A percentile compares a stretch with the other conserved stretches of the same genome.
These are phyloP conservation scores for Dermolepida albohirtum DNA, from an alignment of 2,888 invertebrate genomes.

Conservation along the genomic window DNA sequence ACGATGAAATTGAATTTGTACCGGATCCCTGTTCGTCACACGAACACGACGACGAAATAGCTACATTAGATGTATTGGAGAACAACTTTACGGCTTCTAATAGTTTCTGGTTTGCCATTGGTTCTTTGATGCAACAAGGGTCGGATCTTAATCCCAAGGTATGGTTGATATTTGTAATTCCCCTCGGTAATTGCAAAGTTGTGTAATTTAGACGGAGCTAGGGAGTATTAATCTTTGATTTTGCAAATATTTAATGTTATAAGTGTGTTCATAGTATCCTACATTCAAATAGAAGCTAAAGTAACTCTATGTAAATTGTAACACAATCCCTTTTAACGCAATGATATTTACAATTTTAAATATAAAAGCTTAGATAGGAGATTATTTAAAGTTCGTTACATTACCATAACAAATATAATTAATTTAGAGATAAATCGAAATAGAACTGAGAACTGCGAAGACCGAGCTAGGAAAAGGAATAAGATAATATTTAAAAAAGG, in stretches of 20 bases:
- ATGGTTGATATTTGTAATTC: conserved; percentile 43
- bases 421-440: too few relatives aligned
- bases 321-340: too few relatives aligned
- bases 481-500: too few relatives aligned
- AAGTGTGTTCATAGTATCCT: not conserved
- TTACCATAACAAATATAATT: too few relatives aligned
- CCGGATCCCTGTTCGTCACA: conserved; percentile 50
- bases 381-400: too few relatives aligned
- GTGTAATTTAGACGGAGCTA: conserved; percentile 31
- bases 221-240: conserved; percentile 18
- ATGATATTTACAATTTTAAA: not conserved
- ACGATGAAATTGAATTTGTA: conserved; percentile 51
- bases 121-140: conserved; percentile 90
- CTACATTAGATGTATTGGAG: conserved; percentile 65
- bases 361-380: too few relatives aligned
- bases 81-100: conserved; percentile 88
- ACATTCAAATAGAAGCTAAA: not conserved
- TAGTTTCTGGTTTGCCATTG: conserved; percentile 89
- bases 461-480: too few relatives aligned
- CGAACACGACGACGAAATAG: conserved; percentile 46
- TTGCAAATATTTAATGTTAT: conserved; percentile 2
- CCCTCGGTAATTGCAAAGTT: conserved; percentile 28
- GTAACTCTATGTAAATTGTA: not conserved
- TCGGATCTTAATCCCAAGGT: conserved; percentile 84
- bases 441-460: too few relatives aligned